A percentile compares a stretch with the other conserved stretches of the same genome.
Conservation (phyloP, 2,888 invertebrate genomes). For the Dicycla oo region DNA sequence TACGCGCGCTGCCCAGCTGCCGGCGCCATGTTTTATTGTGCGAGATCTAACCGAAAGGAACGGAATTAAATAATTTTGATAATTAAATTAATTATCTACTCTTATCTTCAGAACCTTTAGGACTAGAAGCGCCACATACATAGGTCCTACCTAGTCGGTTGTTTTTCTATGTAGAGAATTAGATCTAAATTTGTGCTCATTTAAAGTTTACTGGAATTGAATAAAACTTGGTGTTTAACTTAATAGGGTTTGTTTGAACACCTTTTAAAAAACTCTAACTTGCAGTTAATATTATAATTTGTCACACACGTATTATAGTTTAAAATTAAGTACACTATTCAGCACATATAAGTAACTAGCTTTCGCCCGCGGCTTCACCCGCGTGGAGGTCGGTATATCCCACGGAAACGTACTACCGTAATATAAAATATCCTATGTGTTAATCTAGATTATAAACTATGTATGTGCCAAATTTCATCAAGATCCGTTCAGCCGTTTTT, state of each 20-base stretch:
- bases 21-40: conserved; percentile 72
- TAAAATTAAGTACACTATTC: too few species aligned
- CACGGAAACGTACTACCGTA: too few species aligned
- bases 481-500: too few species aligned
- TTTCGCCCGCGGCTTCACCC: too few species aligned
- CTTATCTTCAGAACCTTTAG: conserved; percentile 38
- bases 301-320: too few species aligned
- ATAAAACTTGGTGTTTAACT: background rate
- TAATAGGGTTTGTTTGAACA: background rate
- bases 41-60: conserved; percentile 57
- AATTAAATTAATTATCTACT: conserved; percentile 63
- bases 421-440: too few species aligned
- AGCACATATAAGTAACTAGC: too few species aligned
- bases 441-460: too few species aligned
- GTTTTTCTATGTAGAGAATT: background rate
- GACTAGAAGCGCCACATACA: background rate
- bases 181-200: background rate
- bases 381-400: too few species aligned
- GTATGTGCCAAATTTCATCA: too few species aligned
- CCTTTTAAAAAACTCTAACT: too few species aligned
- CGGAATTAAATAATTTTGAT: conserved; percentile 65
- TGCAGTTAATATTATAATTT: too few species aligned
- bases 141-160: background rate
- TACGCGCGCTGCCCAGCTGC: conserved; percentile 67
- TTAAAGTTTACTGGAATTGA: background rate